Evolutionary conservation across 2,888 invertebrate genomes (phyloP), one percentile per base, ranked within the genome.

Genomic region (Caenorhabditis angaria): DNA sequence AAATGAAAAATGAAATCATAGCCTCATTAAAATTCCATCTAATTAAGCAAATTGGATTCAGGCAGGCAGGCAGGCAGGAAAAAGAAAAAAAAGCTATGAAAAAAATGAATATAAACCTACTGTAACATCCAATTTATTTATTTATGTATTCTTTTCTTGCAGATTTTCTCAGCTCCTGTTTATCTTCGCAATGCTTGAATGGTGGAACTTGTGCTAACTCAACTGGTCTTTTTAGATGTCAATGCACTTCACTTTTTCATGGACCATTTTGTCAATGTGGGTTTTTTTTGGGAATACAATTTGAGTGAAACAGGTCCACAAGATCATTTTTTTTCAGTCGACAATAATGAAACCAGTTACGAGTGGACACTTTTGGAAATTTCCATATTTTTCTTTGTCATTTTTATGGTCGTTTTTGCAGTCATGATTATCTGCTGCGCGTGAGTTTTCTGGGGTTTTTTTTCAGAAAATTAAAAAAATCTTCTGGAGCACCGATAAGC

Each of bases 231-330:
- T 67, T 67, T 48, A 67, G 70, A 14, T 75, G 75, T 54, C 28
- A 58, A 1, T 75, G 75, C 35, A 63, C 70, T 1, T 51, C 64
- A 50, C 22, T 66, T 6, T 75, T 70, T 60, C 75, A 75, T 25
- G 75, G 75, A 5, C 75, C 75, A 27, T 75, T 75, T 51, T 75
- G 75, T 61, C 75, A 75, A 50, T 70, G 75, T 75, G 41, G 60
- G 75, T 67, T 1, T 1, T 22, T 51, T 51, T 51, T 22, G n/a
- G 22, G 2, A 35, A 35, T 14, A 35, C 35, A 10, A 35, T 10
- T 10, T 10, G 14, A 35, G 35, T 35, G 35, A 51, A 8, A 51
- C 20, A 24, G 2, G 2, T 22, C 10, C 22, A 3, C 20, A 4
- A 41, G 5, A 35, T 24, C 4, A 32, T 12, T 8, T 61, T 48